Base-by-base conservation (phyloP, 1,140 invertebrate genomes). In the Oncopodura yosiiana region DNA sequence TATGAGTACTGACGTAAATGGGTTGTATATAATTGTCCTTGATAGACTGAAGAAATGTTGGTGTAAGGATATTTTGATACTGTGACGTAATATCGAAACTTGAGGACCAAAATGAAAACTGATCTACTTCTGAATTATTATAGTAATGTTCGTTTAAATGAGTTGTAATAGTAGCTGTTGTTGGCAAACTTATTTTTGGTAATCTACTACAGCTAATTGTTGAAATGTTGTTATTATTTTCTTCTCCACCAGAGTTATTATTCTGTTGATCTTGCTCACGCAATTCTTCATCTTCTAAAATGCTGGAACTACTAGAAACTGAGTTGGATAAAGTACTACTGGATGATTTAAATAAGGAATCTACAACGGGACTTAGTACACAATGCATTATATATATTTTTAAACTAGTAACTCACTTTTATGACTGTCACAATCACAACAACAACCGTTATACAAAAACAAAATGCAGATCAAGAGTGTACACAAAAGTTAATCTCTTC, bases 1-100 rank as follows among this genome's bases (percentile, higher is more conserved):
- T 34, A 29, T 63, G 54, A 38, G 45, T 46, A 26, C 46, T 50
- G 32, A 50, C 54, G 24, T 49, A 43, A 34, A 56, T 56, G 5
- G 54, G 54, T 16, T 50, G 46, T 3, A 56, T 56, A 32, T 56
- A 56, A 21, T 56, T 56, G 37, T 56, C 54, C 41, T 56, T 56
- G 1, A 39, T 49, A 24, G 41, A 56, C 23, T 50, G 43, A 3
- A 56, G 29, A 45, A 56, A 56, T 12, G 38, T 18, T 2, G 54
- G 39, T n/a, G 38, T 56, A 23, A 49, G 46, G 18, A 56, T 51
- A 9, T 49, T 27, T 38, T 9, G 46, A 36, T 6, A 8, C 30
- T 6, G 30, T 34, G 14, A 34, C 14, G 30, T 34, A 6, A 34
- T 6, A 14, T 34, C 30, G 27, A 18, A 30, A 46, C 27, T 32